Conservation (phyloP, 2,888 invertebrate species). For the Agonopterix arenella region DNA sequence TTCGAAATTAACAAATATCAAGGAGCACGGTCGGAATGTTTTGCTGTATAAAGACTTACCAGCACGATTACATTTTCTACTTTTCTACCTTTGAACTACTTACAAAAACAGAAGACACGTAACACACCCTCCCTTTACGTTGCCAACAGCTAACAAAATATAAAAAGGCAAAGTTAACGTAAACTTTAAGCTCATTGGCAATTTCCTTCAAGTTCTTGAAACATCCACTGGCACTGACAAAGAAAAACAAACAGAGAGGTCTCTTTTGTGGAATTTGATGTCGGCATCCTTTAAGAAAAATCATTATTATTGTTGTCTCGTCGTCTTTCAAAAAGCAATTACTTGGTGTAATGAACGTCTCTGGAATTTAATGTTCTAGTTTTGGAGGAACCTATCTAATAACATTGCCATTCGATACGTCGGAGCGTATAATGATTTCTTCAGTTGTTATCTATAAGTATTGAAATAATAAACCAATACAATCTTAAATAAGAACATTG, state of each 20-base stretch:
- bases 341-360: neutral
- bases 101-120: too few relatives aligned
- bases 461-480: too few relatives aligned
- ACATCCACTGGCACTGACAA: slow-evolving; percentile 19
- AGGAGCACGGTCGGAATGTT: too few relatives aligned
- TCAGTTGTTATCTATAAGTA: too few relatives aligned
- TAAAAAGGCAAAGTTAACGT: slow-evolving; percentile 11
- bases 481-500: too few relatives aligned
- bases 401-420: too few relatives aligned
- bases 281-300: slow-evolving; percentile 22
- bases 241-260: slow-evolving; percentile 28
- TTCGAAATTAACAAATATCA: too few relatives aligned
- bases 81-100: too few relatives aligned
- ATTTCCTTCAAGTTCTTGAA: slow-evolving; percentile 27
- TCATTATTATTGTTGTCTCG: slow-evolving; percentile 25
- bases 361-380: neutral
- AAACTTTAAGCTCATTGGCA: slow-evolving; percentile 29
- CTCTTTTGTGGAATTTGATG: slow-evolving; percentile 28
- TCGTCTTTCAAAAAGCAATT: neutral
- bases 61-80: too few relatives aligned
- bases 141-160: neutral
- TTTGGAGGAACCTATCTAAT: neutral
- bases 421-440: too few relatives aligned
- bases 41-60: too few relatives aligned
- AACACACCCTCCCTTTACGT: neutral